Conservation (phyloP, 2,888 invertebrate species). For the Galerucella nymphaeae region DNA sequence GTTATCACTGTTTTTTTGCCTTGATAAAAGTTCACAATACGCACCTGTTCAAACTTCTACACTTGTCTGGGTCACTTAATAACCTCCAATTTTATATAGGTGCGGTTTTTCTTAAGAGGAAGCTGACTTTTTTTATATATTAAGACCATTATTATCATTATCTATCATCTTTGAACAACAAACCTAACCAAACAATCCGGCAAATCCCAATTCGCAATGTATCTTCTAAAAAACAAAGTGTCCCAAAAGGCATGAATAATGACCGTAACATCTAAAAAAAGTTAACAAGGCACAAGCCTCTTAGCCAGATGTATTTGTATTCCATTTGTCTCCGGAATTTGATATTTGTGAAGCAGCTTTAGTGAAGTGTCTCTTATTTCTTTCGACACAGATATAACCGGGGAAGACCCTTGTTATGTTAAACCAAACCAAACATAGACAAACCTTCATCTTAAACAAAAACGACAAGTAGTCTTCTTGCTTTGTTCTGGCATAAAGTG, state of each 20-base stretch:
- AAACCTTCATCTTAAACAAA: constrained; percentile 42
- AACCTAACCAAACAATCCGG: background rate
- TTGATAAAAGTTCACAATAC: too few species aligned
- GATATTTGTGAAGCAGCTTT: constrained; percentile 57
- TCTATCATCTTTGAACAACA: too few species aligned
- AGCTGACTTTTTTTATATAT: too few species aligned
- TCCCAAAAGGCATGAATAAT: background rate
- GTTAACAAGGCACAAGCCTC: constrained; percentile 50
- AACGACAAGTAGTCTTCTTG: constrained; percentile 33
- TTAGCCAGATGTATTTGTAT: constrained; percentile 55
- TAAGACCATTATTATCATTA: too few species aligned
- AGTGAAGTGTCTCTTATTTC: constrained; percentile 49
- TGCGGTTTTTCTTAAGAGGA: too few species aligned
- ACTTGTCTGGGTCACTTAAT: too few species aligned
- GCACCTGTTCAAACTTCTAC: too few species aligned
- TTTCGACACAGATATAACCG: constrained; percentile 46
- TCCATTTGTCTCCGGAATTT: constrained; percentile 56
- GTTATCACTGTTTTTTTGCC: too few species aligned
- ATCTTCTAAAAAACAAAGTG: background rate
- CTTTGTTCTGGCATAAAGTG: constrained; percentile 29
- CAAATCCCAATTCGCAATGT: background rate
- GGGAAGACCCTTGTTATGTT: constrained; percentile 52
- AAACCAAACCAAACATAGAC: constrained; percentile 51
- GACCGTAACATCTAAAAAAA: background rate
- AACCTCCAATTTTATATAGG: too few species aligned